Evolutionary conservation across 2,797 vertebrate genomes (phyloP).

Genomic region (Eremophila alpestris): DNA sequence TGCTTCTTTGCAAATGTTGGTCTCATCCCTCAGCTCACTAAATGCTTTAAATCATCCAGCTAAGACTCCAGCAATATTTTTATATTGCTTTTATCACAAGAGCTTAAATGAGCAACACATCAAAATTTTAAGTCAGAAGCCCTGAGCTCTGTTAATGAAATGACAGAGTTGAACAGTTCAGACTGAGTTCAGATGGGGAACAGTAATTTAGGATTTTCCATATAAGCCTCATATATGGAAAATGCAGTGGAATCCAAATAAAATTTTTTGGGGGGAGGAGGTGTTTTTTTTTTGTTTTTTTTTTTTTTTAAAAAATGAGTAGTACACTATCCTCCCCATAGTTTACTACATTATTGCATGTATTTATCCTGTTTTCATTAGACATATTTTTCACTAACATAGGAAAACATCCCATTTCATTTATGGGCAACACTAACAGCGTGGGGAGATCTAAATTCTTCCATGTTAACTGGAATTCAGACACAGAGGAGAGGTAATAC

Average conservation of each 20-base stretch:
- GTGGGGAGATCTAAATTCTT: background rate
- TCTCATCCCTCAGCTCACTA: background rate
- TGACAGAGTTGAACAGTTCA: conserved; percentile 41
- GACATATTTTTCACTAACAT: background rate
- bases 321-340: background rate
- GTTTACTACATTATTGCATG: background rate
- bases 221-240: background rate
- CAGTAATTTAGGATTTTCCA: conserved; percentile 8
- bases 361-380: background rate
- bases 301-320: background rate
- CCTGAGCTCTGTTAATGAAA: conserved; percentile 25
- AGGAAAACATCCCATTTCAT: background rate
- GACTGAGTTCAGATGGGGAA: background rate
- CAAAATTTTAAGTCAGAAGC: conserved; percentile 26
- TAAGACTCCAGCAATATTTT: conserved; percentile 34
- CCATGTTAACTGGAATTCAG: background rate
- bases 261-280: background rate
- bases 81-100: conserved; percentile 23
- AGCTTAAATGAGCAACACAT: conserved; percentile 16
- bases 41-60: conserved; percentile 17
- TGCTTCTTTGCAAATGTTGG: background rate
- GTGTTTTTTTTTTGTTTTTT: background rate
- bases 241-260: background rate
- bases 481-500: background rate
- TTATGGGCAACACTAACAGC: background rate